phyloP scores from a whole-genome alignment of 2,888 invertebrate genomes.

The Drosophila histrio region DNA sequence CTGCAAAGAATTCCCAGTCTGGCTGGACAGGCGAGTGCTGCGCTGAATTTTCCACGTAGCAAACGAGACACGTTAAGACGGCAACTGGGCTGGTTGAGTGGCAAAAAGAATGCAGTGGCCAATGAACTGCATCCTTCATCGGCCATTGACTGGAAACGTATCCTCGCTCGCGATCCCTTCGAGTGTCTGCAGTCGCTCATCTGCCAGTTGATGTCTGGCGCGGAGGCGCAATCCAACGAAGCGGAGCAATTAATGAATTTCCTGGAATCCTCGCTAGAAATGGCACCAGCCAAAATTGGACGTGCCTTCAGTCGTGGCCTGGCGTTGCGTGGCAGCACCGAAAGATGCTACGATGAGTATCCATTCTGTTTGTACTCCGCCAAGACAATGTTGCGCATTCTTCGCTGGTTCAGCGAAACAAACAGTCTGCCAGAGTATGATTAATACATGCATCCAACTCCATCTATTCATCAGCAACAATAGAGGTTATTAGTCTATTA shows the following conservation, averaged over 20 bases:
- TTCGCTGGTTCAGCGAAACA: slow-evolving; percentile 81
- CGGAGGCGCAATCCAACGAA: slow-evolving; percentile 75
- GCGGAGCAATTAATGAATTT: slow-evolving; percentile 78
- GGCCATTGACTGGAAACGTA: slow-evolving; percentile 81
- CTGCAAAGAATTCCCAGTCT: slow-evolving; percentile 49
- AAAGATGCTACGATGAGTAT: slow-evolving; percentile 82
- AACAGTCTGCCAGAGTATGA: slow-evolving; percentile 34
- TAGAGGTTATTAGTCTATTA: slow-evolving; percentile 18
- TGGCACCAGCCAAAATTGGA: slow-evolving; percentile 80
- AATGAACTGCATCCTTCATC: slow-evolving; percentile 9
- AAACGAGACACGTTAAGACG: slow-evolving; percentile 60
- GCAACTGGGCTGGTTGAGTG: slow-evolving; percentile 39
- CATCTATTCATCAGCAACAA: neutral
- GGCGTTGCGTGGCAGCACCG: slow-evolving; percentile 66
- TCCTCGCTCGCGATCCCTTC: slow-evolving; percentile 82
- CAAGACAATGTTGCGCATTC: slow-evolving; percentile 82
- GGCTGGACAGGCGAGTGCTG: slow-evolving; percentile 64
- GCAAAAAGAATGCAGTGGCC: slow-evolving; percentile 14
- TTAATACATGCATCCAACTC: neutral
- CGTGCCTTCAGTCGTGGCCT: slow-evolving; percentile 82
- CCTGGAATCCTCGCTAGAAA: slow-evolving; percentile 72
- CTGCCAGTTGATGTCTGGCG: slow-evolving; percentile 83
- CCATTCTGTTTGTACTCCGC: slow-evolving; percentile 84
- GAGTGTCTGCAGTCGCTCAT: slow-evolving; percentile 83
- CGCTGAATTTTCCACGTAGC: slow-evolving; percentile 62